These are phyloP conservation scores for Chironex yamaguchii DNA, from an alignment of 30 jellyfish, hydroid and myxozoan species.

Conservation along the genomic window DNA sequence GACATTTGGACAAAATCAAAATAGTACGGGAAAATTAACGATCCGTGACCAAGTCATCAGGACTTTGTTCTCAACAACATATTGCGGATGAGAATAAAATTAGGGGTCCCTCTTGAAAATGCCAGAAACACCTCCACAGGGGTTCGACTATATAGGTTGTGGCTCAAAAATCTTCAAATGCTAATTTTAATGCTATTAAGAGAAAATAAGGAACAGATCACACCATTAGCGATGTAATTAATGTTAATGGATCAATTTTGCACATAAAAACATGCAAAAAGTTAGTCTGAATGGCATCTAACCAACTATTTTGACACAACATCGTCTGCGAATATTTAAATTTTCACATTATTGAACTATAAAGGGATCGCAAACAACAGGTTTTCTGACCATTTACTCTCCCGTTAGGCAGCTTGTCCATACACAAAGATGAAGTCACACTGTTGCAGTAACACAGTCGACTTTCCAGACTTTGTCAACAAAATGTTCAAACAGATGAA, in stretches of 20 bases:
- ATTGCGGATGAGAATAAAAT: slow-evolving; percentile 21
- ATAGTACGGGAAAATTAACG: slow-evolving; percentile 42
- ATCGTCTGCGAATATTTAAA: not conserved
- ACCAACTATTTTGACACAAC: not conserved
- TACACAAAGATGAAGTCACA: too few relatives aligned
- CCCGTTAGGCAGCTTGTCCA: too few relatives aligned
- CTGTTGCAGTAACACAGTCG: too few relatives aligned
- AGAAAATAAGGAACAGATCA: not conserved
- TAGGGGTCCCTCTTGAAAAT: slow-evolving; percentile 62
- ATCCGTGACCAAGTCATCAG: slow-evolving; percentile 54
- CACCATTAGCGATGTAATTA: not conserved
- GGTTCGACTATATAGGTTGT: slow-evolving; percentile 42
- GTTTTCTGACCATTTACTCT: too few relatives aligned
- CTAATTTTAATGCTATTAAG: slow-evolving; percentile 1
- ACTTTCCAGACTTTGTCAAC: too few relatives aligned
- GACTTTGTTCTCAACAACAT: slow-evolving; percentile 47
- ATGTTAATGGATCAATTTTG: slow-evolving; percentile 38
- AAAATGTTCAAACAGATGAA: too few relatives aligned
- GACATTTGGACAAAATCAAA: too few relatives aligned
- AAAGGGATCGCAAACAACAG: too few relatives aligned
- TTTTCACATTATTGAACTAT: too few relatives aligned
- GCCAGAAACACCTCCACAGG: slow-evolving; percentile 66
- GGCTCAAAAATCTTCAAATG: slow-evolving; percentile 12
- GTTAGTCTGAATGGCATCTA: not conserved
- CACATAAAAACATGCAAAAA: slow-evolving; percentile 3